A percentile compares a stretch with the other conserved stretches of the same genome.
phyloP scores from a whole-genome alignment of 2,113 vertebrate species.

The Calyptommatus sinebrachiatus region DNA sequence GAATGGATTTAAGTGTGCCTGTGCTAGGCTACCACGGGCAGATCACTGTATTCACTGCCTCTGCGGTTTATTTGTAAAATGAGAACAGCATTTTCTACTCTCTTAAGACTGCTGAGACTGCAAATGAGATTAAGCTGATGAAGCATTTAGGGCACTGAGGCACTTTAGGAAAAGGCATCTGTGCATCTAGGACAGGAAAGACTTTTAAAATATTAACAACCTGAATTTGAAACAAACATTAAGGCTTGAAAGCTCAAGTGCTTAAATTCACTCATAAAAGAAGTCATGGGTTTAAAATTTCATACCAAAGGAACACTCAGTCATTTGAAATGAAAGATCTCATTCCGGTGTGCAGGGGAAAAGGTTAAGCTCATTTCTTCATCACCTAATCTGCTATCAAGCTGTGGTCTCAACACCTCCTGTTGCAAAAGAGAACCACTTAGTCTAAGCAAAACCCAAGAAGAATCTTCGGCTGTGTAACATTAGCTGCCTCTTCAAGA shows the following conservation, averaged over 20 bases:
- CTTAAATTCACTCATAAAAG: background rate
- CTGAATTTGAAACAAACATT: slow-evolving; percentile 5
- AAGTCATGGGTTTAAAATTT: background rate
- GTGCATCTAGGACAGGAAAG: background rate
- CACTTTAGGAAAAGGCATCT: slow-evolving; percentile 1
- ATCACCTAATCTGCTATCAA: too few species aligned
- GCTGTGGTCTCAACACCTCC: too few species aligned
- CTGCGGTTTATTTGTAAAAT: background rate
- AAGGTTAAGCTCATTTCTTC: too few species aligned
- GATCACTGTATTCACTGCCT: background rate
- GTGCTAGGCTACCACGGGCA: background rate
- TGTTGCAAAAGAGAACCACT: too few species aligned
- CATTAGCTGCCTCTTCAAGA: too few species aligned
- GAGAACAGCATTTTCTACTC: background rate
- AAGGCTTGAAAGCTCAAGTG: slow-evolving; percentile 20
- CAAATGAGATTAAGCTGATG: background rate
- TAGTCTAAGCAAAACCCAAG: too few species aligned
- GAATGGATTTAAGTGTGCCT: background rate
- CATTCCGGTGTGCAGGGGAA: too few species aligned
- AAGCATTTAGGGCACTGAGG: slow-evolving; percentile 14
- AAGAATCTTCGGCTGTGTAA: too few species aligned
- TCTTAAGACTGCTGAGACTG: background rate
- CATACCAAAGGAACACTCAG: background rate
- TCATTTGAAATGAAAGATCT: background rate
- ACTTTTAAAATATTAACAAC: slow-evolving; percentile 23